Base-by-base conservation (phyloP, 2,888 invertebrate genomes). In the Stenoptilia bipunctidactyla region DNA sequence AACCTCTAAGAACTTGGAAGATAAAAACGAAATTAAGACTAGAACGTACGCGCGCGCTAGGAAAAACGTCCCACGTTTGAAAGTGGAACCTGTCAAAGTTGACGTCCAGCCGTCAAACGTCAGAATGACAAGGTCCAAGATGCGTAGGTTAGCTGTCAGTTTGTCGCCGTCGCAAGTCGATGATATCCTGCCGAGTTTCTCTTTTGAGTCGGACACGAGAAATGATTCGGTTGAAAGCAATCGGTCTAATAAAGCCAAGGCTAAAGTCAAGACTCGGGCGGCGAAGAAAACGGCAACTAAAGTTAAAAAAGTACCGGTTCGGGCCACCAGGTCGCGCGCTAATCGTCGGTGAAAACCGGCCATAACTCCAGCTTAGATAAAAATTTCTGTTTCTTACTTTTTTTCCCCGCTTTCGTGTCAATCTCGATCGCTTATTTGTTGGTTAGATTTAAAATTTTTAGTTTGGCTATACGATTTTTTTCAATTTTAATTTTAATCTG, bases 161-260 rank as follows among this genome's bases (percentile, higher is more conserved):
- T 61, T 83, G 1, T 79, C 80, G 0, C 71, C 75, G 0, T 75
- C 79, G 0, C 64, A 80, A 44, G 73, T 72, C 0, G 65, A 69
- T 36, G 49, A 41, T 1, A 49, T 75, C 0, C 44, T 71, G 0
- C 68, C 73, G 0, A 59, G 67, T 0, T 61, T 76, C 34, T 79
- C 80, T 0, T 67, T 77, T 50, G 80, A 80, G 15, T 75, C 76
- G 0, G 80, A 79, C 2, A 55, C 60, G 0, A 52, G 77, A 1
- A 61, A 69, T 1, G 48, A 61, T 9, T 74, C 77, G 0, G 45
- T 66, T 0, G 80, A 79, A 37, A 74, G 72, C 47, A 64, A 43
- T 27, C 51, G 58, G 2, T 69, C 69, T 0, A 51, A 41, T 15
- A 66, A 64, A 44, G 3, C 8, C 20, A 8, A 3, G 20, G 20